phyloP scores from a whole-genome alignment of 2,888 invertebrate species.

The Liposcelis brunnea region DNA sequence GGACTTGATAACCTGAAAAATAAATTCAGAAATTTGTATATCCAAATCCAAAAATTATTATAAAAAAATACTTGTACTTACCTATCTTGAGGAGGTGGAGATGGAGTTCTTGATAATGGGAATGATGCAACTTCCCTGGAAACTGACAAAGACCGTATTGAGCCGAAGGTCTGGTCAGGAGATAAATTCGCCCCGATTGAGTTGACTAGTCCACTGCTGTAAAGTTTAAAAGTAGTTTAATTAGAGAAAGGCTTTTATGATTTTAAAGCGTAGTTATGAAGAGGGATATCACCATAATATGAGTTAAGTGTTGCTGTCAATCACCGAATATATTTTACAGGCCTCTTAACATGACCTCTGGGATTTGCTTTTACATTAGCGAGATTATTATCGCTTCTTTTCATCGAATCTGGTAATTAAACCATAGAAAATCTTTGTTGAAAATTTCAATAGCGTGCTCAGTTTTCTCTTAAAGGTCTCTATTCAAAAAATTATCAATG shows the following conservation, averaged over 20 bases:
- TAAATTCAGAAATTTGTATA: not conserved
- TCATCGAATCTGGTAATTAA: too few relatives aligned
- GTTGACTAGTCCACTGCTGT: slow-evolving; percentile 46
- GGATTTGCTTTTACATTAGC: too few relatives aligned
- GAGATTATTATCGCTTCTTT: too few relatives aligned
- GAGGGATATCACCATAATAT: slow-evolving; percentile 5
- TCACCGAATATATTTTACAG: slow-evolving; percentile 8
- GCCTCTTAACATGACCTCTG: too few relatives aligned
- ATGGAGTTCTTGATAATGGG: slow-evolving; percentile 54
- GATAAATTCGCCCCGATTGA: slow-evolving; percentile 47
- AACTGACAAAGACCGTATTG: slow-evolving; percentile 52
- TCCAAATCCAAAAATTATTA: too few relatives aligned
- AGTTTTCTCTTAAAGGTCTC: too few relatives aligned
- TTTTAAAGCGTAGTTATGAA: not conserved
- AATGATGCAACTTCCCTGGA: slow-evolving; percentile 60
- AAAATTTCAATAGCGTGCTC: too few relatives aligned
- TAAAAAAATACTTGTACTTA: too few relatives aligned
- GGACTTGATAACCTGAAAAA: too few relatives aligned
- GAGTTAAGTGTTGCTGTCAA: slow-evolving; percentile 8
- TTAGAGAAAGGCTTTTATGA: too few relatives aligned
- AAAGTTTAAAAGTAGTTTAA: slow-evolving; percentile 17
- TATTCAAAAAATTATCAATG: too few relatives aligned
- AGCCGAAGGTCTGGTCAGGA: slow-evolving; percentile 56
- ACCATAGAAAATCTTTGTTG: too few relatives aligned
- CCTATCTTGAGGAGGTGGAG: slow-evolving; percentile 42